These are phyloP conservation scores for Brachionus paranguensis DNA, from an alignment of 1,140 invertebrate species.

Conservation along the genomic window DNA sequence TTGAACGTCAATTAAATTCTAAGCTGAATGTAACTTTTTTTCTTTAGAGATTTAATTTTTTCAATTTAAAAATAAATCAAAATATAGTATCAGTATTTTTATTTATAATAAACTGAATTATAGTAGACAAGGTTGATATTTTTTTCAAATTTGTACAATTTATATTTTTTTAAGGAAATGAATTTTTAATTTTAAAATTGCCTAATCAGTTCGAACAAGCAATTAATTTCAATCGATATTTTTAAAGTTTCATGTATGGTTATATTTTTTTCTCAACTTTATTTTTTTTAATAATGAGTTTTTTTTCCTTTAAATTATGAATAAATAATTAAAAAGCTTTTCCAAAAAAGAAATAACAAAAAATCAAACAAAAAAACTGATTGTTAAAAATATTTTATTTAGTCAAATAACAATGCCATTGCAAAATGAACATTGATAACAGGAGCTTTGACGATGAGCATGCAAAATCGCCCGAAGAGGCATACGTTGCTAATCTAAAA, in stretches of 20 bases:
- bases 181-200: not conserved
- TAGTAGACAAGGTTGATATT: no score
- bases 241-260: not conserved
- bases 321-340: not conserved
- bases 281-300: not conserved
- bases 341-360: not conserved
- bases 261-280: not conserved
- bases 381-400: not conserved
- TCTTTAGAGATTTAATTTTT: no score
- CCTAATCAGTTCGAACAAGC: not conserved
- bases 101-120: no score
- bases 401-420: not conserved
- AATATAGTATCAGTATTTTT: no score
- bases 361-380: not conserved
- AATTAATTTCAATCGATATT: not conserved
- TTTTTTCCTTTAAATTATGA: not conserved
- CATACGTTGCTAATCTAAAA: not conserved
- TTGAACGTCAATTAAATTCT: no score
- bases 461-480: not conserved
- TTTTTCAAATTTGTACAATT: no score
- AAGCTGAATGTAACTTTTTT: no score
- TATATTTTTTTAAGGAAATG: no score
- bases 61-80: no score
- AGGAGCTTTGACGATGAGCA: not conserved
- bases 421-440: not conserved